Evolutionary conservation across 2,113 vertebrate genomes (phyloP).

Genomic region (Cryptoleucopteryx plumbea): DNA sequence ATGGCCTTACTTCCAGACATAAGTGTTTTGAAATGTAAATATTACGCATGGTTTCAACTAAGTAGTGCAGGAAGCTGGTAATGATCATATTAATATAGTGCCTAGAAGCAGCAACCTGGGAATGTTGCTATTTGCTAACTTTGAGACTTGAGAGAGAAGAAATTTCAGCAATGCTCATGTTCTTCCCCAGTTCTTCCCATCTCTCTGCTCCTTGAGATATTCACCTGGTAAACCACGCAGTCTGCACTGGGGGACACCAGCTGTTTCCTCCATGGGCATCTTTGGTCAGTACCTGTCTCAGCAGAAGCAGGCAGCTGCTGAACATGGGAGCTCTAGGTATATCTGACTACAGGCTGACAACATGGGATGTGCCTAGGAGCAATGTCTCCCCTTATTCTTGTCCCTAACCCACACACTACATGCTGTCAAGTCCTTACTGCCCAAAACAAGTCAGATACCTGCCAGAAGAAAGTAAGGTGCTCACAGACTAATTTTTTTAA

Average conservation of each 20-base stretch:
- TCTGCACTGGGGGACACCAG: background rate
- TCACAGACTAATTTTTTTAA: background rate
- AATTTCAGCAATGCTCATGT: background rate
- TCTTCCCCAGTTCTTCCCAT: background rate
- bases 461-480: background rate
- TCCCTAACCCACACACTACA: background rate
- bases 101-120: background rate
- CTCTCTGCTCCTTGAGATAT: background rate
- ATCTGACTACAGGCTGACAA: background rate
- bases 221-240: background rate
- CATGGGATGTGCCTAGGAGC: too few relatives aligned
- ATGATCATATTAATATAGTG: background rate
- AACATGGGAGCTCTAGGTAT: background rate
- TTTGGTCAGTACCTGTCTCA: background rate
- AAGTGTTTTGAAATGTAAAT: background rate
- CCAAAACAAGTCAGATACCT: background rate
- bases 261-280: background rate
- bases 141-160: background rate
- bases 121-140: background rate
- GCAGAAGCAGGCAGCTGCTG: background rate
- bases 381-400: background rate
- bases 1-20: background rate
- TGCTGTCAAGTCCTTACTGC: background rate
- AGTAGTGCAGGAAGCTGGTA: background rate
- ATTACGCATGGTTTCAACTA: background rate